These are phyloP conservation scores for Cataglyphis cursor DNA, from an alignment of 2,888 invertebrate species.

Conservation along the genomic window DNA sequence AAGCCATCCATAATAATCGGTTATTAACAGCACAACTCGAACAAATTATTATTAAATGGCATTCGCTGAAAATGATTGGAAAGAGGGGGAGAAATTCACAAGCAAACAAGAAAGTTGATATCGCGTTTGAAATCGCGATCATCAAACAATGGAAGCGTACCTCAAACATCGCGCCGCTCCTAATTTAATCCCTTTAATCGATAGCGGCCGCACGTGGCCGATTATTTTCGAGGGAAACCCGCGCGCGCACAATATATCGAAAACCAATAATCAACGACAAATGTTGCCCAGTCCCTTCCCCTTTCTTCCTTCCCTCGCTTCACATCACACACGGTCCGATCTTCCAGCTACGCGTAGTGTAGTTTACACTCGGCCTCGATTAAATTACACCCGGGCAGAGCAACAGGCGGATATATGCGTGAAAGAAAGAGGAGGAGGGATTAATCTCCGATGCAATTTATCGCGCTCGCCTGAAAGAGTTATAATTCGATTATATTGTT, in stretches of 20 bases:
- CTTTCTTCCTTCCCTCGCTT: neutral
- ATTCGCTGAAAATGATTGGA: neutral
- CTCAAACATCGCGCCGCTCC: slow-evolving; percentile 12
- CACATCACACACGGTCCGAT: neutral
- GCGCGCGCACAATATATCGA: slow-evolving; percentile 50
- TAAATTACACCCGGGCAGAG: slow-evolving; percentile 45
- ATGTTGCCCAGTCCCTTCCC: slow-evolving; percentile 25
- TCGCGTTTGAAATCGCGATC: neutral
- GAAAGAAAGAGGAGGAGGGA: slow-evolving; percentile 4
- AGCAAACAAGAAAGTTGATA: slow-evolving; percentile 15
- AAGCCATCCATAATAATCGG: neutral
- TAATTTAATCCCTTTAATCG: slow-evolving; percentile 53
- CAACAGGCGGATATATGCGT: slow-evolving; percentile 47
- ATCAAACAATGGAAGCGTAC: slow-evolving; percentile 1
- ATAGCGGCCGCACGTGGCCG: slow-evolving; percentile 36
- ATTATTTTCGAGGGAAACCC: slow-evolving; percentile 45
- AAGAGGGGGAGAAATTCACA: neutral
- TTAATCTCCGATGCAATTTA: slow-evolving; percentile 59
- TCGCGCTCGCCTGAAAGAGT: slow-evolving; percentile 40
- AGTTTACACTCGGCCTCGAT: slow-evolving; percentile 53
- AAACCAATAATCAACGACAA: slow-evolving; percentile 57
- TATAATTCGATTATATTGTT: slow-evolving; percentile 24
- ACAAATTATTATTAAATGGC: slow-evolving; percentile 28
- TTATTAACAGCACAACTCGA: neutral
- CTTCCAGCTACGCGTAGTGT: slow-evolving; percentile 44